phyloP scores from a whole-genome alignment of 92 coral and sea anemone species.

The Chrysogorgia sp. region DNA sequence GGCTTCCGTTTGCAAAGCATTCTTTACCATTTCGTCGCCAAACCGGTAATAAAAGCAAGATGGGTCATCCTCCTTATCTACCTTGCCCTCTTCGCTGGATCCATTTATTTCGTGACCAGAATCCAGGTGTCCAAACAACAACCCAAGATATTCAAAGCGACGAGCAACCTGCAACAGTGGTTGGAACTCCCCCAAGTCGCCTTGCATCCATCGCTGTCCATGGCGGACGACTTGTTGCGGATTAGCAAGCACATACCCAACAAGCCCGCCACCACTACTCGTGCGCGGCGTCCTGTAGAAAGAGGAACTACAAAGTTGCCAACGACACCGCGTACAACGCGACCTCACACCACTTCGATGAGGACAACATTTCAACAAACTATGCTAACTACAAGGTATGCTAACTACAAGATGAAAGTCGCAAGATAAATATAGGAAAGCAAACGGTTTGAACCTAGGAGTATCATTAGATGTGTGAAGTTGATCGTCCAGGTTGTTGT shows the following conservation, averaged over 20 bases:
- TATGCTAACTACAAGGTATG: neutral
- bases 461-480: too few species aligned
- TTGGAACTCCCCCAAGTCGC: conserved; percentile 58
- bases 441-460: too few species aligned
- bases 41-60: conserved; percentile 63
- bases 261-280: too few species aligned
- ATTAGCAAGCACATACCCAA: neutral
- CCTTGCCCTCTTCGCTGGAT: conserved; percentile 41
- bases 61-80: conserved; percentile 58
- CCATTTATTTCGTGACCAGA: conserved; percentile 62
- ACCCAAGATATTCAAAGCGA: conserved; percentile 79
- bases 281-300: too few species aligned
- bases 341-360: neutral
- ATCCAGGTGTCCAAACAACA: conserved; percentile 68
- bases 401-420: too few species aligned
- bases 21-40: conserved; percentile 61
- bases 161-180: conserved; percentile 80
- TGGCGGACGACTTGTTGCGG: neutral
- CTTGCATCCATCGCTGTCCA: neutral
- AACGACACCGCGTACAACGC: neutral
- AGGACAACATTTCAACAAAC: neutral
- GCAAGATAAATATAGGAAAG: too few species aligned
- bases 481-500: too few species aligned
- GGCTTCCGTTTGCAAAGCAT: conserved; percentile 56
- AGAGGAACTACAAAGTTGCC: neutral